A percentile compares a stretch with the other conserved stretches of the same genome.
These are phyloP conservation scores for Habroteleia sp. DNA, from an alignment of 2,888 invertebrate species.

Conservation along the genomic window DNA sequence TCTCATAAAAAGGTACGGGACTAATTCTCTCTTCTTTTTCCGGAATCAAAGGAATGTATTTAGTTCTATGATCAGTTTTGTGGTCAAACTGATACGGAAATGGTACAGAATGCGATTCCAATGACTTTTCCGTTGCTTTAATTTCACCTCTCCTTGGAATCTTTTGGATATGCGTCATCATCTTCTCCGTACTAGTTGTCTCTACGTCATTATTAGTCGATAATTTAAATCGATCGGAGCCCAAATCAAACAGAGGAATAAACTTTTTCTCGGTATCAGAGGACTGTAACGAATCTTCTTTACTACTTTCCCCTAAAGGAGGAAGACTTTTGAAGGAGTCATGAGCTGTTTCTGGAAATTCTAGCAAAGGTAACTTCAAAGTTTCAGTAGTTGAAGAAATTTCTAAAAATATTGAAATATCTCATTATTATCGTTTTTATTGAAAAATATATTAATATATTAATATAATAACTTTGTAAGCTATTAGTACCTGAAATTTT, in stretches of 20 bases:
- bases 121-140: slow-evolving; percentile 47
- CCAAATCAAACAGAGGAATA: slow-evolving; percentile 73
- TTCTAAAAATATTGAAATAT: slow-evolving; percentile 47
- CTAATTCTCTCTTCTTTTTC: slow-evolving; percentile 74
- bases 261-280: slow-evolving; percentile 69
- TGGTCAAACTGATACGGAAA: slow-evolving; percentile 78
- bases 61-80: slow-evolving; percentile 76
- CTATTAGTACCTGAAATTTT: slow-evolving; percentile 37
- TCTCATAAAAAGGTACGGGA: slow-evolving; percentile 66
- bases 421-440: too few relatives aligned
- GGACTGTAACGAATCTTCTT: slow-evolving; percentile 22
- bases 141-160: slow-evolving; percentile 67
- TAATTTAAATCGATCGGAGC: slow-evolving; percentile 55
- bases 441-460: slow-evolving; percentile 2
- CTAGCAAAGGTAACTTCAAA: slow-evolving; percentile 13
- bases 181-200: slow-evolving; percentile 55
- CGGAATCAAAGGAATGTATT: slow-evolving; percentile 78
- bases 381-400: slow-evolving; percentile 41
- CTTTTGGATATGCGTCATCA: slow-evolving; percentile 73
- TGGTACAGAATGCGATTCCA: slow-evolving; percentile 68
- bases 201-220: slow-evolving; percentile 58
- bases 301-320: slow-evolving; percentile 24
- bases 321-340: slow-evolving; percentile 18
- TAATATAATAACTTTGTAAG: too few relatives aligned
- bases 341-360: slow-evolving; percentile 17